phyloP scores from a whole-genome alignment of 35 echinoderm and acorn worm genomes.

The Chiridota heheva region DNA sequence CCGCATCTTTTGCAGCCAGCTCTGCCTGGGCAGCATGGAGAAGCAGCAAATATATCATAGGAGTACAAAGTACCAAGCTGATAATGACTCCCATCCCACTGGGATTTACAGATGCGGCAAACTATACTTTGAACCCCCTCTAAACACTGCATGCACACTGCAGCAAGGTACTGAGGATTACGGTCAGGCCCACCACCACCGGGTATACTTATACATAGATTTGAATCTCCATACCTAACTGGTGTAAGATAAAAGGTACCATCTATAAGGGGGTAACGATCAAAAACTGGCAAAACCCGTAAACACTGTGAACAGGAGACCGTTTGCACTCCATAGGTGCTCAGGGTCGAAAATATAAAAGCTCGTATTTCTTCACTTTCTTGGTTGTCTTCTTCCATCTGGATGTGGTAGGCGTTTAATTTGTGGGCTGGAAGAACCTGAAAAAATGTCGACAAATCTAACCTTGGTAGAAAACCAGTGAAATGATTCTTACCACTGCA shows the following conservation, averaged over 20 bases:
- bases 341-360: conserved; percentile 83
- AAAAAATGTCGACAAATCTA: conserved; percentile 90
- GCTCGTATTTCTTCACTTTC: conserved; percentile 91
- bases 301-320: conserved; percentile 83
- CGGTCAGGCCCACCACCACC: conserved; percentile 21
- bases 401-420: conserved; percentile 95
- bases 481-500: conserved; percentile 40
- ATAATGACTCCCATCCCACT: conserved; percentile 99
- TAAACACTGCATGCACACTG: conserved; percentile 96
- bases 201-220: conserved; percentile 65
- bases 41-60: conserved; percentile 97
- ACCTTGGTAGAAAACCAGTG: conserved; percentile 73
- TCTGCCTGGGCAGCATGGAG: conserved; percentile 85
- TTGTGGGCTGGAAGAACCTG: conserved; percentile 89
- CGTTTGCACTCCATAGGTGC: conserved; percentile 51
- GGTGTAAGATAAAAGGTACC: conserved; percentile 96
- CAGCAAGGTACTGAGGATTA: conserved; percentile 80
- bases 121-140: conserved; percentile 90
- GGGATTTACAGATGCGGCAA: conserved; percentile 94
- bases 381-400: conserved; percentile 94
- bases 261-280: conserved; percentile 97
- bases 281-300: conserved; percentile 82
- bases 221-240: conserved; percentile 69
- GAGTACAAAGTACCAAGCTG: conserved; percentile 97
- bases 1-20: conserved; percentile 90